These are phyloP conservation scores for Diorhabda carinulata DNA, from an alignment of 1,140 invertebrate genomes.

Conservation along the genomic window DNA sequence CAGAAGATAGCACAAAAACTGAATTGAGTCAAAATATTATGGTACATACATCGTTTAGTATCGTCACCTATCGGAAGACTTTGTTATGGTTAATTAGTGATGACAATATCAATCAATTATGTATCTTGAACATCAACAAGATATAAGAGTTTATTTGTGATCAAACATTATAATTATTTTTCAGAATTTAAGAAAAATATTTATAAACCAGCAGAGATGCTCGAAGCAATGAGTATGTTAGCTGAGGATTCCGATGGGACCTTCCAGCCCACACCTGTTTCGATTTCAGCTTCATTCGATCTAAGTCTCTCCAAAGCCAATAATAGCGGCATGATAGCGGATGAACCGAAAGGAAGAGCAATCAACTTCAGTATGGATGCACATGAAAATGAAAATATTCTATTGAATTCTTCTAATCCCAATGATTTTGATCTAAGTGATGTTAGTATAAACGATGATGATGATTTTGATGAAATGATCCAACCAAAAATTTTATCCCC, in stretches of 20 bases:
- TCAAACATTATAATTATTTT: no score
- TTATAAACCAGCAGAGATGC: slow-evolving; percentile 19
- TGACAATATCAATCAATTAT: no score
- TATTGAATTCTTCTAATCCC: slow-evolving; percentile 23
- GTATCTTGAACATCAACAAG: no score
- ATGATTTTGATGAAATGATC: slow-evolving; percentile 51
- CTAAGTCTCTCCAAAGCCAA: not conserved
- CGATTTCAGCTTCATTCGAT: not conserved
- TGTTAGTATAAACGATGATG: slow-evolving; percentile 64
- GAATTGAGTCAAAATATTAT: no score
- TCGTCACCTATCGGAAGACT: no score
- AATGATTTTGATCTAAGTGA: slow-evolving; percentile 55
- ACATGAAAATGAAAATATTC: slow-evolving; percentile 24
- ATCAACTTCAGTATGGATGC: slow-evolving; percentile 40
- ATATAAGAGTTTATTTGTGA: no score
- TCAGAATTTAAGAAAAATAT: no score
- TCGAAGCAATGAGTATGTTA: slow-evolving; percentile 31
- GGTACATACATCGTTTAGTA: no score
- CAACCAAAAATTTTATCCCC: slow-evolving; percentile 37
- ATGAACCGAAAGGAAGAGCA: slow-evolving; percentile 40
- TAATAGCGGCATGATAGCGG: not conserved
- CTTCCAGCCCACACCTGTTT: slow-evolving; percentile 18
- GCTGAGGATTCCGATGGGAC: slow-evolving; percentile 21
- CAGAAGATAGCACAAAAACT: no score
- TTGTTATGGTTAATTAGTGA: no score